These are phyloP conservation scores for Chlorocebus sabaeus DNA, from an alignment of 2,113 vertebrate genomes.

Conservation along the genomic window DNA sequence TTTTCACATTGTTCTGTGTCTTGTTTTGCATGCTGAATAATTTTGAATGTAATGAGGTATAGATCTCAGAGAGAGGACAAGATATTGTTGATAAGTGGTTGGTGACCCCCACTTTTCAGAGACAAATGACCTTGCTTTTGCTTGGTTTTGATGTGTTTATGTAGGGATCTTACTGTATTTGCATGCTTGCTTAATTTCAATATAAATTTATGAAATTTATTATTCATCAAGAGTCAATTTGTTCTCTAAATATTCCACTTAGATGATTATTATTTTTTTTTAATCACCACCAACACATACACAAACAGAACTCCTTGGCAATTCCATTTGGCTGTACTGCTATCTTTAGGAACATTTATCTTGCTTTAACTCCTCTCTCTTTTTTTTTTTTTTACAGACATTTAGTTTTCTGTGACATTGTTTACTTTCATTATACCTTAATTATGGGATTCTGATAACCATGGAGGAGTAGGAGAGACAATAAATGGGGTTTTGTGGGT, in stretches of 20 bases:
- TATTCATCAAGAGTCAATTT: conserved; percentile 46
- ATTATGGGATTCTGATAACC: conserved; percentile 72
- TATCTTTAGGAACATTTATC: conserved; percentile 59
- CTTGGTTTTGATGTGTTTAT: background rate
- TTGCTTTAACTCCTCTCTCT: conserved; percentile 32
- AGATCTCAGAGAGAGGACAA: background rate
- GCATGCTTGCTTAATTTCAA: background rate
- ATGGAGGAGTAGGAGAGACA: conserved; percentile 54
- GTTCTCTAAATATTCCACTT: conserved; percentile 32
- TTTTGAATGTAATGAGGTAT: background rate
- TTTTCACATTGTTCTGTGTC: background rate
- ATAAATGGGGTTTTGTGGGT: conserved; percentile 67
- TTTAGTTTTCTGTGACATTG: conserved; percentile 65
- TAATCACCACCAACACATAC: conserved; percentile 36
- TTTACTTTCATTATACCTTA: conserved; percentile 79
- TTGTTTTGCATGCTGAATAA: background rate
- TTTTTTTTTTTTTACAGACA: conserved; percentile 17
- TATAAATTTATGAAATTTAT: background rate
- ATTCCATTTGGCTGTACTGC: background rate
- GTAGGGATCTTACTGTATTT: background rate
- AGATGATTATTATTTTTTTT: conserved; percentile 14
- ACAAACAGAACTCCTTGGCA: conserved; percentile 43
- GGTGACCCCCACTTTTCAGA: background rate
- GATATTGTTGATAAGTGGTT: background rate
- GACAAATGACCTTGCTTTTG: background rate